Base-by-base conservation (phyloP, 2,888 invertebrate species). In the Sphecodes monilicornis region DNA sequence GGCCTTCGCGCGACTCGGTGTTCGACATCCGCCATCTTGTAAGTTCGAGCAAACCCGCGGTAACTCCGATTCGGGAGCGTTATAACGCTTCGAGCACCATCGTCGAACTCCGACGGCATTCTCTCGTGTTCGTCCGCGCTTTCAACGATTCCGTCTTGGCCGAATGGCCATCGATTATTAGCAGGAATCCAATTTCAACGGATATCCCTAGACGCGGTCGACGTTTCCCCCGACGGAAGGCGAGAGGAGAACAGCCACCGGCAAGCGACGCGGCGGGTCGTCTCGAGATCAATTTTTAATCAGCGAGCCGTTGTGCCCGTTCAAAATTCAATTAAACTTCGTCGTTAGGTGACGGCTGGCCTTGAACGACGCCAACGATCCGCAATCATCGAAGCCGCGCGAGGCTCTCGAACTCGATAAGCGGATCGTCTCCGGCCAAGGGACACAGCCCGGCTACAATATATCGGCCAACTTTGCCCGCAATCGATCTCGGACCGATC, bases 261-360 rank as follows among this genome's bases (percentile, higher is more conserved):
- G 16, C 60, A 26, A 26, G 16, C 29, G 29, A 29, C 60, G 54
- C n/a, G 32, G 32, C 22, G 64, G 6, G 8, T 64, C 64, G 32
- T 36, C 64, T 13, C 66, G 39, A 36, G 66, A n/a, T 75, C 18
- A 43, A 68, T 76, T 82, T 82, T 79, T 64, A 36, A 80, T 43
- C 6, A 18, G 26, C 41, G 32, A 69, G 70, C 71, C 26, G 75
- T 80, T 82, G 82, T 75, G 64, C 54, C 71, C 64, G 32, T 70
- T 81, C 78, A 71, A 84, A 82, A 86, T 75, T 84, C 86, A 72
- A 86, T 86, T 68, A 86, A 84, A 86, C 86, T 86, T 86, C 11
- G 70, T n/a, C n/a, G 74, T 66, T 70, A 74, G 84, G 66, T 71
- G 70, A 70, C 57, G 74, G 66, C 46, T 76, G 80, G 78, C 86